Base-by-base conservation (phyloP, 2,888 invertebrate species). In the Entomobrya proxima region DNA sequence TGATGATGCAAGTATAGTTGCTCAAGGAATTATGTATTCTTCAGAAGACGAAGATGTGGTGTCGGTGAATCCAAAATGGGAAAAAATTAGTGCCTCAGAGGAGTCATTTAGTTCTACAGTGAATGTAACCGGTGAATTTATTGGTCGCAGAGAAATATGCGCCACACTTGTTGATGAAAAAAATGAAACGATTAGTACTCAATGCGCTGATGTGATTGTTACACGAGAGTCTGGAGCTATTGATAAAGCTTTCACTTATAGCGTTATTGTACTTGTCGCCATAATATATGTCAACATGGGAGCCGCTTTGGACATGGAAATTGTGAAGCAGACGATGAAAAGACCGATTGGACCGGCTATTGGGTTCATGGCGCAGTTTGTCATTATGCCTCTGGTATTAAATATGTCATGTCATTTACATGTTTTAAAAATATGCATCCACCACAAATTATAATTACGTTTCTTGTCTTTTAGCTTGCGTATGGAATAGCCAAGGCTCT, bases 211-310 rank as follows among this genome's bases (percentile, higher is more conserved):
- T 15, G 92, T 95, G 1, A 93, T 93, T 0, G 94, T 96, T 2
- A 92, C 94, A 82, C 92, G 95, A 0, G 93, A 94, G 44, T 92
- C 94, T 76, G 93, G 95, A 30, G 90, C 94, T 47, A 94, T 96
- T 47, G 96, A 97, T 92, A 93, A 92, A 13, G 92, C 96, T 5
- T 97, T 97, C 91, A 94, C 95, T 0, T 93, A 93, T 50, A 95
- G 95, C 84, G 96, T 97, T 5, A 95, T 95, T 1, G 92, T 94
- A 67, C 93, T 97, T 74, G 95, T 96, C 61, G 95, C 95, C 0
- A 92, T 97, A 72, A 94, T 97, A 90, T 97, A 96, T 91, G 95
- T 98, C 81, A 97, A 97, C 93, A 97, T 97, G 92, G 97, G 97
- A 0, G 97, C 97, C 91, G 96, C 97, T 0, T 93, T 97, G 91